phyloP scores from a whole-genome alignment of 2,113 vertebrate genomes.

The Zootoca vivipara region DNA sequence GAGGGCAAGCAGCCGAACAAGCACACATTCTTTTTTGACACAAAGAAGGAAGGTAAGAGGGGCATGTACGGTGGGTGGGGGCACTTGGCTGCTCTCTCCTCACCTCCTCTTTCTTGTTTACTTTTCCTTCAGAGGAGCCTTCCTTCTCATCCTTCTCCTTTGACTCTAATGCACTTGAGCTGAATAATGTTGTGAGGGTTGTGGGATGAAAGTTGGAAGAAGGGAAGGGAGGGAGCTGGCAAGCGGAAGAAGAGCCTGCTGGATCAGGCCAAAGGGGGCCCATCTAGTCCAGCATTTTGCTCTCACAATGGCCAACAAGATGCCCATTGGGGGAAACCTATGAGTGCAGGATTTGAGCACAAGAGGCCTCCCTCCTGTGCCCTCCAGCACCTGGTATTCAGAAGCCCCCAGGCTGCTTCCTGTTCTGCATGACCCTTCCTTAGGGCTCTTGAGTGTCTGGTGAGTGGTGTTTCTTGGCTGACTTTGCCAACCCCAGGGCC shows the following conservation, averaged over 20 bases:
- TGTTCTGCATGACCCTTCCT: not conserved
- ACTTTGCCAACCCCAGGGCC: not conserved
- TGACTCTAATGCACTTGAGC: not conserved
- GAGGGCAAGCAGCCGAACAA: conserved; percentile 81
- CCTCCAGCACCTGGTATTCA: no score
- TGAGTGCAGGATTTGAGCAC: no score
- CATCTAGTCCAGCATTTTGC: no score
- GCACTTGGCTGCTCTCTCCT: not conserved
- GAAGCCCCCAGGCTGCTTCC: not conserved
- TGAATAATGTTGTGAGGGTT: not conserved
- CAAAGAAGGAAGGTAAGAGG: conserved; percentile 84
- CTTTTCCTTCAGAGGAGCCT: no score
- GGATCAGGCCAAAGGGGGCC: no score
- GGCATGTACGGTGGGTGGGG: not conserved
- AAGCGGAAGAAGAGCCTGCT: not conserved
- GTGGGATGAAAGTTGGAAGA: not conserved
- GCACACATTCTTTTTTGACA: conserved; percentile 90
- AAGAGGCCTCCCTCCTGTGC: no score
- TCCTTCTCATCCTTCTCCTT: not conserved
- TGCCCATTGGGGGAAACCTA: no score
- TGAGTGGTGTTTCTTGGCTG: not conserved
- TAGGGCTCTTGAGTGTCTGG: not conserved
- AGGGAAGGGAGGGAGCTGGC: not conserved
- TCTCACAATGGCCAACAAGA: no score
- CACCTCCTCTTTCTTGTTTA: no score